phyloP scores from a whole-genome alignment of 1,140 invertebrate species.

The Daktulosphaira vitifoliae region DNA sequence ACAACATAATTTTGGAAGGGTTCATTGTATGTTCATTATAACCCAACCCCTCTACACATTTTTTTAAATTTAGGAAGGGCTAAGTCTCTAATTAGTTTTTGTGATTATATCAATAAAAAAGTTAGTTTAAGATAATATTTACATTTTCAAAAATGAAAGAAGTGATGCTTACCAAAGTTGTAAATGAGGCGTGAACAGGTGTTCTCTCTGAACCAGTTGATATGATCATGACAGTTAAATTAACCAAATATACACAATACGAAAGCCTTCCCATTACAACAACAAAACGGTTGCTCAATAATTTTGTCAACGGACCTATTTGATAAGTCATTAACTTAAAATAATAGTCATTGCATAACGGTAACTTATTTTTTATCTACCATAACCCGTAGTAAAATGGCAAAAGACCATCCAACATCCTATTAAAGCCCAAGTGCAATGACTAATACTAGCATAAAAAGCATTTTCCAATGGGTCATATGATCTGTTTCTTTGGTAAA shows the following conservation, averaged over 20 bases:
- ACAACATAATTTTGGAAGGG: too few species aligned
- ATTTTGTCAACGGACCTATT: neutral
- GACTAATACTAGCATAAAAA: neutral
- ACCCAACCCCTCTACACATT: too few species aligned
- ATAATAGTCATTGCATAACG: neutral
- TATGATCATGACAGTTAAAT: slow-evolving; percentile 33
- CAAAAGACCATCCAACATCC: neutral
- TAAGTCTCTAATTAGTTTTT: too few species aligned
- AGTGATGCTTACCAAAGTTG: neutral
- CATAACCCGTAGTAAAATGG: neutral
- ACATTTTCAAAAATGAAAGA: too few species aligned
- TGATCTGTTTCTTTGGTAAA: neutral
- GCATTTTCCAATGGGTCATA: neutral
- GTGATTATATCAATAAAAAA: too few species aligned
- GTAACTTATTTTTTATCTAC: neutral
- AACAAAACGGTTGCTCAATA: slow-evolving; percentile 9
- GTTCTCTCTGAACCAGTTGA: neutral
- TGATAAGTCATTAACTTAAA: neutral
- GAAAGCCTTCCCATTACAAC: slow-evolving; percentile 36
- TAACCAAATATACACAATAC: slow-evolving; percentile 37
- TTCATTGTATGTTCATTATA: too few species aligned
- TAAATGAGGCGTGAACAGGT: neutral
- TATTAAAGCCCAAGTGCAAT: neutral
- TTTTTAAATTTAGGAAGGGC: too few species aligned
- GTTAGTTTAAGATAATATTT: too few species aligned